These are phyloP conservation scores for Paraescarpia echinospica DNA, from an alignment of 1,140 invertebrate genomes.

Conservation along the genomic window DNA sequence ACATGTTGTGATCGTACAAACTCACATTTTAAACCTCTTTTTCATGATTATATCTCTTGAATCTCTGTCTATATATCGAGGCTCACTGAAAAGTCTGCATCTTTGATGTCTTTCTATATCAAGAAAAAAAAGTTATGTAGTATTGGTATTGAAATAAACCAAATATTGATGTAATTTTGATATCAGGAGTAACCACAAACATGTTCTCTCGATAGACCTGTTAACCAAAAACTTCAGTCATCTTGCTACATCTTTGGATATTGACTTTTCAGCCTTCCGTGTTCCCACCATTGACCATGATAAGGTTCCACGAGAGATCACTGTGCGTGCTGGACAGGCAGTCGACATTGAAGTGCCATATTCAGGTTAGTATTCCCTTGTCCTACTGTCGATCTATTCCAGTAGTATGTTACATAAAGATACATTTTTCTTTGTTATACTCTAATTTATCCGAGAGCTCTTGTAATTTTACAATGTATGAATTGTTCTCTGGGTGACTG, in stretches of 20 bases:
- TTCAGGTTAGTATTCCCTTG: constrained; percentile 68
- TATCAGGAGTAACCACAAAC: neutral
- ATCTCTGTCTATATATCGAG: too few relatives aligned
- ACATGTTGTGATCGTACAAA: neutral
- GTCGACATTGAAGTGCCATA: constrained; percentile 77
- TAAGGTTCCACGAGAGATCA: constrained; percentile 53
- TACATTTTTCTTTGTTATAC: neutral
- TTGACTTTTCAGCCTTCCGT: constrained; percentile 40
- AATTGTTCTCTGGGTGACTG: neutral
- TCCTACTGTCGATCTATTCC: constrained; percentile 2
- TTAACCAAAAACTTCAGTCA: too few relatives aligned
- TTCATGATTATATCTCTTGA: too few relatives aligned
- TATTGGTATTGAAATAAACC: neutral
- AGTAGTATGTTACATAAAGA: neutral
- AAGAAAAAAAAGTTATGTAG: neutral
- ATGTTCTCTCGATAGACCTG: neutral
- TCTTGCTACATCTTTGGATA: neutral
- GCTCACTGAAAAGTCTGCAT: too few relatives aligned
- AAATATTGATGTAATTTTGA: neutral
- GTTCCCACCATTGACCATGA: constrained; percentile 58
- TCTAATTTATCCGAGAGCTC: neutral
- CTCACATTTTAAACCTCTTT: neutral
- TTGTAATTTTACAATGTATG: neutral
- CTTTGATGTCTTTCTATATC: neutral
- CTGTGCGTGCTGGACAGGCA: constrained; percentile 54